phyloP scores from a whole-genome alignment of 2,888 invertebrate species.

The Stenodera caucasica region DNA sequence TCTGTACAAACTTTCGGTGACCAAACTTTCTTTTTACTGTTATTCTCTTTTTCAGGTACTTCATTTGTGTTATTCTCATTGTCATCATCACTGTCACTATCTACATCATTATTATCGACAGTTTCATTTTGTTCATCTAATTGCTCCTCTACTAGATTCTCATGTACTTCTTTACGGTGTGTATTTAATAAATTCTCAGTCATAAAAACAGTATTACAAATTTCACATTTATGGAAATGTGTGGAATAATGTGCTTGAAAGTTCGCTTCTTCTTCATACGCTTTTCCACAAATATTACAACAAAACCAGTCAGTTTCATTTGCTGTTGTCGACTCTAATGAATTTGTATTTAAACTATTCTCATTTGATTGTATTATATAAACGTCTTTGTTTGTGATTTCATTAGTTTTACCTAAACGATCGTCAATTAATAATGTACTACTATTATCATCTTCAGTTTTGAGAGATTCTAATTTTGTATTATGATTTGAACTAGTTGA shows the following conservation, averaged over 20 bases:
- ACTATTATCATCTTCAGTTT: slow-evolving; percentile 34
- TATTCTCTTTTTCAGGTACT: slow-evolving; percentile 13
- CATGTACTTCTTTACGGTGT: slow-evolving; percentile 43
- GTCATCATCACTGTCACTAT: slow-evolving; percentile 15
- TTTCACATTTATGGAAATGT: slow-evolving; percentile 53
- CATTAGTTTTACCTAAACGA: slow-evolving; percentile 12
- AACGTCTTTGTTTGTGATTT: slow-evolving; percentile 9
- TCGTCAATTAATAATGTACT: slow-evolving; percentile 38
- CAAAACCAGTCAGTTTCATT: slow-evolving; percentile 38
- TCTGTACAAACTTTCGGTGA: slow-evolving; percentile 59
- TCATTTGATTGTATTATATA: slow-evolving; percentile 3
- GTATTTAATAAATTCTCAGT: slow-evolving; percentile 54
- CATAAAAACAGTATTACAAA: slow-evolving; percentile 56
- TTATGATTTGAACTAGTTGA: background rate
- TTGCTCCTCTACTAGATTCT: slow-evolving; percentile 9
- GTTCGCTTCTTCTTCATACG: slow-evolving; percentile 47
- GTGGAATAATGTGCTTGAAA: slow-evolving; percentile 53
- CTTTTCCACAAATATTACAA: slow-evolving; percentile 54
- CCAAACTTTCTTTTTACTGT: slow-evolving; percentile 41
- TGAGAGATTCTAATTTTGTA: slow-evolving; percentile 16
- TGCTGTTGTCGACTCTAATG: slow-evolving; percentile 1
- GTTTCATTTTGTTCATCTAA: slow-evolving; percentile 8
- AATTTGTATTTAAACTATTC: slow-evolving; percentile 2
- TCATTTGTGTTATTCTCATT: slow-evolving; percentile 10
- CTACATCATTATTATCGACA: slow-evolving; percentile 17